Percentiles rank a stretch among this genome's conserved stretches.
Conservation (phyloP, 2,888 invertebrate species). For the Heteromyza rotundicornis region DNA sequence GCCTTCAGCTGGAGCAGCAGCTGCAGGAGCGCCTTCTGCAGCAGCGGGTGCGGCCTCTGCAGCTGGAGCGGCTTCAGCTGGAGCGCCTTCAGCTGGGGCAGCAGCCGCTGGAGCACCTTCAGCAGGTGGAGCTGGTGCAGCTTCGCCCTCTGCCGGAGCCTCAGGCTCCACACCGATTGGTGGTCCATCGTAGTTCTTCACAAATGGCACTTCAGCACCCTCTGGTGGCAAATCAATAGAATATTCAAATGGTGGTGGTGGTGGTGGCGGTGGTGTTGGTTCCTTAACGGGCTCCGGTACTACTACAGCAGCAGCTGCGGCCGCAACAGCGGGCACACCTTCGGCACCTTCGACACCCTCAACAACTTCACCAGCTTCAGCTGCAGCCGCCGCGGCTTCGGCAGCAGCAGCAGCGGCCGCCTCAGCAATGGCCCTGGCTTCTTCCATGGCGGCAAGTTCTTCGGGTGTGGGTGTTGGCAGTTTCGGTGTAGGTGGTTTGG, state of each 20-base stretch:
- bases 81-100: slow-evolving; percentile 39
- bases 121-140: slow-evolving; percentile 40
- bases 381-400: slow-evolving; percentile 42
- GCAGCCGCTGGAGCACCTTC: slow-evolving; percentile 49
- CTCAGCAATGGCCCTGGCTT: slow-evolving; percentile 52
- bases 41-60: slow-evolving; percentile 38
- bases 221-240: slow-evolving; percentile 62
- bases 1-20: slow-evolving; percentile 39
- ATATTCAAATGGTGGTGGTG: slow-evolving; percentile 63
- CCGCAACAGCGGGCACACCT: slow-evolving; percentile 46
- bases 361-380: slow-evolving; percentile 42
- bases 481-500: slow-evolving; percentile 62
- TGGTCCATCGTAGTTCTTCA: slow-evolving; percentile 62
- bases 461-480: slow-evolving; percentile 58
- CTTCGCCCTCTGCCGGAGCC: slow-evolving; percentile 47
- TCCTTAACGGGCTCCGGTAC: slow-evolving; percentile 46
- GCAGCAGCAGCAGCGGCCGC: slow-evolving; percentile 49
- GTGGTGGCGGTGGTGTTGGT: slow-evolving; percentile 61
- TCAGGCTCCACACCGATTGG: slow-evolving; percentile 58
- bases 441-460: slow-evolving; percentile 58
- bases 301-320: slow-evolving; percentile 39
- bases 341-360: slow-evolving; percentile 45
- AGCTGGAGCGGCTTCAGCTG: slow-evolving; percentile 38
- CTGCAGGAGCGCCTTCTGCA: slow-evolving; percentile 31
- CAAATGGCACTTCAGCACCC: slow-evolving; percentile 63